Evolutionary conservation across 2,888 invertebrate species (phyloP), one percentile per base, ranked within the genome.

Genomic region (Trachelus stipa): DNA sequence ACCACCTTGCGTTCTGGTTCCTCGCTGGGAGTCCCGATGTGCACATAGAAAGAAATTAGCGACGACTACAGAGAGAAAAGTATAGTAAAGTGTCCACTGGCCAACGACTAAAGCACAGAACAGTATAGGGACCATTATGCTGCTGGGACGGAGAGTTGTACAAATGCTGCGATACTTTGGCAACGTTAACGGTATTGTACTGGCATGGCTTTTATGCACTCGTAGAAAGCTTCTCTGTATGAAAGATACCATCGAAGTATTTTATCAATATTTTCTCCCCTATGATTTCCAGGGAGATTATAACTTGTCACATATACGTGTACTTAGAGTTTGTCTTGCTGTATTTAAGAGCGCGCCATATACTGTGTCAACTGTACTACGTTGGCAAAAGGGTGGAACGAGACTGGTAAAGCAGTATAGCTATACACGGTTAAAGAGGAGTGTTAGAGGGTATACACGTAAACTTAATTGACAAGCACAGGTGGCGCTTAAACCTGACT

Each of bases 391-490:
- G 56, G 56, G 23, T 56, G 23, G 9, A 56, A 9, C 9, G 23
- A 15, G 9, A 56, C 56, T 56, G 56, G 56, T 23, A 56, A 56
- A 23, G 56, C 56, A 23, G 56, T 56, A 56, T 56, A 56, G 23
- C 56, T 56, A 56, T 56, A 56, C 9, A 9, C 23, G 23, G 23
- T 23, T 56, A 23, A 56, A 56, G 56, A 56, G 23, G 56, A 1
- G 23, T 56, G 56, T 56, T 56, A 56, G 56, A 56, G 56, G 56
- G 23, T 56, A 2, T 56, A 86, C 85, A 85, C 88, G 88, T 87
- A 85, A 88, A 87, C 87, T 88, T 88, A 88, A 88, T 88, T 87
- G 88, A 88, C 87, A 87, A 85, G 84, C 86, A 85, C 88, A 88
- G 88, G 87, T 88, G 88, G 83, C 85, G 87, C 86, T 88, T 88